phyloP scores from a whole-genome alignment of 2,797 vertebrate species.

The Tympanoctomys barrerae region DNA sequence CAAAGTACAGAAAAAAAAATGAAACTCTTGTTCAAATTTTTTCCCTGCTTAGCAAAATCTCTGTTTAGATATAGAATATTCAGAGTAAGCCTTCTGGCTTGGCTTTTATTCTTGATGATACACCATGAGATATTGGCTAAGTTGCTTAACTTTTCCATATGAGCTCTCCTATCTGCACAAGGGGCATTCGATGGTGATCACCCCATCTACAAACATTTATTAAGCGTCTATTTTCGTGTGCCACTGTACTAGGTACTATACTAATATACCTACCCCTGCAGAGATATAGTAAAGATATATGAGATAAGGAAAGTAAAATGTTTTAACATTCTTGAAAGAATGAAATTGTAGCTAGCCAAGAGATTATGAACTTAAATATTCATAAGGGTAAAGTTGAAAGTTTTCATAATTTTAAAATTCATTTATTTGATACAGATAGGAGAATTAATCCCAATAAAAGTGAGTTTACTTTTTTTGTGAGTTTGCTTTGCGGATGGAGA shows the following conservation, averaged over 20 bases:
- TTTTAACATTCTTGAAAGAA: constrained; percentile 45
- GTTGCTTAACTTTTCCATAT: constrained; percentile 64
- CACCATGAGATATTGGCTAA: constrained; percentile 13
- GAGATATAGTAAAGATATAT: constrained; percentile 10
- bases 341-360: background rate
- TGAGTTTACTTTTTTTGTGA: background rate
- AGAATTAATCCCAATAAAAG: background rate
- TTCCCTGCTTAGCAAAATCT: constrained; percentile 59
- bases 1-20: constrained; percentile 62
- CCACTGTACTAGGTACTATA: constrained; percentile 7
- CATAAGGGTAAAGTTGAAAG: background rate
- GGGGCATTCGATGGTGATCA: constrained; percentile 15
- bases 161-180: constrained; percentile 59
- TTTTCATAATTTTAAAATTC: constrained; percentile 23
- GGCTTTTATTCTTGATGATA: constrained; percentile 20
- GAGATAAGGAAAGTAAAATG: constrained; percentile 56
- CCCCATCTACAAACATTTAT: constrained; percentile 64
- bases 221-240: constrained; percentile 29
- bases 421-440: background rate
- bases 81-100: background rate
- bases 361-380: constrained; percentile 45
- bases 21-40: constrained; percentile 55
- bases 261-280: background rate
- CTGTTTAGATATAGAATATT: constrained; percentile 42
- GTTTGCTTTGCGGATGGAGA: background rate